Percentiles rank a stretch among this genome's conserved stretches.
Conservation (phyloP, 2,888 invertebrate species). For the Chrysolina haemoptera region DNA sequence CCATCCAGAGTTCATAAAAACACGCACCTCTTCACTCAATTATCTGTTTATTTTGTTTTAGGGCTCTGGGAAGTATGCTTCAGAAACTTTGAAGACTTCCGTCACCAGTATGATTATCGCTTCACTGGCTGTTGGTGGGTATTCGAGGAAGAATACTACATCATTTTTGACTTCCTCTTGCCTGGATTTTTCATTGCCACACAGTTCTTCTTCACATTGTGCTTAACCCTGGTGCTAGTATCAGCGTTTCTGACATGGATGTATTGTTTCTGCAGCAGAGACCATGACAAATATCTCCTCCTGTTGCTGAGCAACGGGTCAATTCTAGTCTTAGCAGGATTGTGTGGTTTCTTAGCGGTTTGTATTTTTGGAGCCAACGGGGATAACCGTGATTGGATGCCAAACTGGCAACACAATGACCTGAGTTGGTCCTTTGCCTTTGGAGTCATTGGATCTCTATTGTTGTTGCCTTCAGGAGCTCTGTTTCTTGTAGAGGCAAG, state of each 20-base stretch:
- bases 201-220: slow-evolving; percentile 93
- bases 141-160: slow-evolving; percentile 96
- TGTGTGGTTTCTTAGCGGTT: slow-evolving; percentile 87
- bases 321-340: slow-evolving; percentile 80
- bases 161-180: slow-evolving; percentile 90
- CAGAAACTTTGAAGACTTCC: slow-evolving; percentile 87
- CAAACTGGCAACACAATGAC: slow-evolving; percentile 95
- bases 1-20: too few species aligned
- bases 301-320: slow-evolving; percentile 83
- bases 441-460: slow-evolving; percentile 84
- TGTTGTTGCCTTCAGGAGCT: slow-evolving; percentile 83
- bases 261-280: slow-evolving; percentile 82
- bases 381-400: slow-evolving; percentile 96
- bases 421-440: slow-evolving; percentile 95
- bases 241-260: slow-evolving; percentile 82
- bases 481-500: slow-evolving; percentile 89
- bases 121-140: slow-evolving; percentile 97
- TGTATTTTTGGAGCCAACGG: slow-evolving; percentile 92
- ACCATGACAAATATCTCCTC: slow-evolving; percentile 83
- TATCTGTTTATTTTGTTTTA: slow-evolving; percentile 62
- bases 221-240: slow-evolving; percentile 85
- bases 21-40: too few species aligned
- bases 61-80: slow-evolving; percentile 98
- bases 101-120: slow-evolving; percentile 86
- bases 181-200: slow-evolving; percentile 95